Evolutionary conservation across 2,113 vertebrate genomes (phyloP), one percentile per base, ranked within the genome.

Genomic region (Istiophorus platypterus): DNA sequence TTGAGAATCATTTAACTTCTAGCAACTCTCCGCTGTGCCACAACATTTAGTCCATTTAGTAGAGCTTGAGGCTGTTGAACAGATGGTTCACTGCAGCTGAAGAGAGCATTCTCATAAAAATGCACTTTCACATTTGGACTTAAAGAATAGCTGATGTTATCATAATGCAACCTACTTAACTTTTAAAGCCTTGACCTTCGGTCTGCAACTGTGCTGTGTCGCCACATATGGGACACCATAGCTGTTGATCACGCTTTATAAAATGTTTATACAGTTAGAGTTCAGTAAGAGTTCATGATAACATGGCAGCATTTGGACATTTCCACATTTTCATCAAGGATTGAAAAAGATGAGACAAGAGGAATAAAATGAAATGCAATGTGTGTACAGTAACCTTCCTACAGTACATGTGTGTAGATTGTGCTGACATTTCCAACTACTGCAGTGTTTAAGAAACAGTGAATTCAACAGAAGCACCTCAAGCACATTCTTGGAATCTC

Each of bases 361-460:
- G 7, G 22, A 42, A 31, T 76, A 27, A 31, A 51, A 51, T n/a
- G 26, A 1, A 49, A 29, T 22, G 15, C 7, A 29, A 71, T 69
- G 24, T 66, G 58, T 14, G 62, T 34, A 67, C 39, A 49, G 29
- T 80, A 73, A 78, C 72, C 42, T 82, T 72, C 62, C 47, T 51
- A 5, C 10, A 18, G 12, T 64, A 45, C 31, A n/a, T 68, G 80
- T 61, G 59, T 81, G 39, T 59, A 54, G 20, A 80, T 58, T 12
- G 9, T 26, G 9, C 11, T 85, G 84, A 77, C 71, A 80, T 89
- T 76, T 81, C 67, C 37, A 84, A 74, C 76, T 65, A 66, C 70
- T 64, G 62, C 72, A 77, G 64, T 54, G 31, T 72, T 87, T 37
- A 79, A 85, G 72, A 85, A 77, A 82, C 85, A 84, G 42, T 77